These are phyloP conservation scores for Holothuria leucospilota DNA, from an alignment of 53 echinoderm and acorn worm species.

Conservation along the genomic window DNA sequence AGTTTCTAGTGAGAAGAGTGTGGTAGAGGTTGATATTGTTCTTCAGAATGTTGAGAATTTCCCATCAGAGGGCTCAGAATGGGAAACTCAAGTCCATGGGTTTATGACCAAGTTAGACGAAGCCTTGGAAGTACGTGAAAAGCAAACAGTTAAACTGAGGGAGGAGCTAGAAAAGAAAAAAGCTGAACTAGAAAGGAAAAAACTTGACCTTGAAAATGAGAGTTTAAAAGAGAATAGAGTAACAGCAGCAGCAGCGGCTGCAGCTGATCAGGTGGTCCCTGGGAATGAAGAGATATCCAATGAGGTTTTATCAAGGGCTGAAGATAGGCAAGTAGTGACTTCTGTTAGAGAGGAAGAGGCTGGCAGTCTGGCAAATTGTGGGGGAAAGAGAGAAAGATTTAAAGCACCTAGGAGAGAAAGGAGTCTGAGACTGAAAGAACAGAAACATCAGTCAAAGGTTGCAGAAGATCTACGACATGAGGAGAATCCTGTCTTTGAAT, in stretches of 20 bases:
- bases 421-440: conserved; percentile 15
- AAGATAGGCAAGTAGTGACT: neutral
- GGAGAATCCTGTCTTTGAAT: neutral
- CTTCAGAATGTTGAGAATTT: conserved; percentile 87
- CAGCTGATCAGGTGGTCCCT: conserved; percentile 17
- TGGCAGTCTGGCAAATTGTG: neutral
- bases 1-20: conserved; percentile 63
- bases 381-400: neutral
- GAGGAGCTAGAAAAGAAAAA: conserved; percentile 50
- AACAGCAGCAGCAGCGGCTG: neutral
- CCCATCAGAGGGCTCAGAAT: conserved; percentile 92
- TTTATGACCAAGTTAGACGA: conserved; percentile 85
- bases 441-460: neutral
- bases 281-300: conserved; percentile 13
- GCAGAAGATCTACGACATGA: neutral
- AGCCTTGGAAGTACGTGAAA: conserved; percentile 62
- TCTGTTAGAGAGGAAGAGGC: neutral
- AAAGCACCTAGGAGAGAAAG: conserved; percentile 28
- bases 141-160: conserved; percentile 30
- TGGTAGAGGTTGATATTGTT: conserved; percentile 70
- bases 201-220: conserved; percentile 37
- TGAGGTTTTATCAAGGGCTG: neutral
- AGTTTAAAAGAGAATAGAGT: conserved; percentile 8
- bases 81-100: conserved; percentile 85
- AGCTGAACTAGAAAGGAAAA: conserved; percentile 30